Conservation (phyloP, 2,888 invertebrate genomes). For the Eucera pruinosa region DNA sequence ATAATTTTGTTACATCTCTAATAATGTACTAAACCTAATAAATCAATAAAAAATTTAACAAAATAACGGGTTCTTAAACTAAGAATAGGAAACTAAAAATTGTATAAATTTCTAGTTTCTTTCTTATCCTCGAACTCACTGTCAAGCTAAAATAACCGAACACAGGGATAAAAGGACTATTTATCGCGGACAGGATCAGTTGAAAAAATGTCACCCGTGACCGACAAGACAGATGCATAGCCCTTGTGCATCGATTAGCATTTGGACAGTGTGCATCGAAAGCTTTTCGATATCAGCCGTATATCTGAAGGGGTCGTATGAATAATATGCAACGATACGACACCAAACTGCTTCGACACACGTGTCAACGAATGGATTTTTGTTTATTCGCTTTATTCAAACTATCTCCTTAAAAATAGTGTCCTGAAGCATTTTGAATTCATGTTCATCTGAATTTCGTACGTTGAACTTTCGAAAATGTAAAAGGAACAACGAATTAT, state of each 20-base stretch:
- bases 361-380: constrained; percentile 13
- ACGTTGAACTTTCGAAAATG: background rate
- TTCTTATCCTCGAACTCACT: background rate
- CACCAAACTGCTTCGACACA: constrained; percentile 13
- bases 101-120: background rate
- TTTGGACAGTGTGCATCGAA: constrained; percentile 55
- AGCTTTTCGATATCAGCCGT: constrained; percentile 53
- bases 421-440: background rate
- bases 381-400: constrained; percentile 13
- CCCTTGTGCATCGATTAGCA: constrained; percentile 62
- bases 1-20: too few relatives aligned
- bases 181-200: constrained; percentile 53
- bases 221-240: constrained; percentile 66
- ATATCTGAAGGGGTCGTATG: constrained; percentile 55
- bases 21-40: too few relatives aligned
- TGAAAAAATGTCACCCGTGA: constrained; percentile 28
- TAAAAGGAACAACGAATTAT: background rate
- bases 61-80: too few relatives aligned
- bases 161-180: background rate
- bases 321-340: constrained; percentile 38
- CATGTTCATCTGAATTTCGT: background rate
- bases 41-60: background rate
- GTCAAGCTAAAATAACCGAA: background rate
- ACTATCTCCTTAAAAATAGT: background rate
- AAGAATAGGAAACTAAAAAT: background rate